Evolutionary conservation across 2,797 vertebrate species (phyloP).

Genomic region (Gymnocypris eckloni): DNA sequence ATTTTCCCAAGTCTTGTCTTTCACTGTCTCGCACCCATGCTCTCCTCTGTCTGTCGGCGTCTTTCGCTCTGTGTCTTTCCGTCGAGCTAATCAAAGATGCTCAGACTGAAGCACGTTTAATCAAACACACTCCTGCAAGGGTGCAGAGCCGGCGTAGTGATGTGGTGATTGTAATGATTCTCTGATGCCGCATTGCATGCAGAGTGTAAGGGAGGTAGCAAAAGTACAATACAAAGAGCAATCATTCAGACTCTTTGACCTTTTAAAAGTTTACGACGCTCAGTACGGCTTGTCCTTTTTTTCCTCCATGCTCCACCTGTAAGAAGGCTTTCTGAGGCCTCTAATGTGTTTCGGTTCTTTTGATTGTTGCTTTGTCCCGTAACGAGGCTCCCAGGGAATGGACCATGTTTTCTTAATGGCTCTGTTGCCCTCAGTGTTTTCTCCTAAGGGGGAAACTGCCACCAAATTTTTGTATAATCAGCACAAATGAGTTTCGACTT

Average conservation of each 20-base stretch:
- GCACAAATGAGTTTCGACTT: slow-evolving; percentile 32
- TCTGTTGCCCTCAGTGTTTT: slow-evolving; percentile 31
- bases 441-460: slow-evolving; percentile 26
- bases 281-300: not conserved
- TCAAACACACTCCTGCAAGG: slow-evolving; percentile 41
- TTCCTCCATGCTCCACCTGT: not conserved
- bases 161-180: slow-evolving; percentile 40
- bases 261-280: slow-evolving; percentile 27
- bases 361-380: slow-evolving; percentile 31
- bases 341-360: slow-evolving; percentile 12
- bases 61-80: slow-evolving; percentile 7
- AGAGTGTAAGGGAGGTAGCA: not conserved
- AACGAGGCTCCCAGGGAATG: slow-evolving; percentile 44
- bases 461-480: slow-evolving; percentile 37
- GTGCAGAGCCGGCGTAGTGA: not conserved
- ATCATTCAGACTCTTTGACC: slow-evolving; percentile 37
- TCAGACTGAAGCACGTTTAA: slow-evolving; percentile 42
- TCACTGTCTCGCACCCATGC: not conserved
- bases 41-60: not conserved
- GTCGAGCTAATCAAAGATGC: slow-evolving; percentile 35
- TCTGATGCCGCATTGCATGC: not conserved
- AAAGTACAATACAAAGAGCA: not conserved
- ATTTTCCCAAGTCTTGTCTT: slow-evolving; percentile 1
- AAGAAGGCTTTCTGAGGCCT: not conserved
- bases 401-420: slow-evolving; percentile 33